Evolutionary conservation across 2,797 vertebrate genomes (phyloP).

Genomic region (Rachycentron canadum): DNA sequence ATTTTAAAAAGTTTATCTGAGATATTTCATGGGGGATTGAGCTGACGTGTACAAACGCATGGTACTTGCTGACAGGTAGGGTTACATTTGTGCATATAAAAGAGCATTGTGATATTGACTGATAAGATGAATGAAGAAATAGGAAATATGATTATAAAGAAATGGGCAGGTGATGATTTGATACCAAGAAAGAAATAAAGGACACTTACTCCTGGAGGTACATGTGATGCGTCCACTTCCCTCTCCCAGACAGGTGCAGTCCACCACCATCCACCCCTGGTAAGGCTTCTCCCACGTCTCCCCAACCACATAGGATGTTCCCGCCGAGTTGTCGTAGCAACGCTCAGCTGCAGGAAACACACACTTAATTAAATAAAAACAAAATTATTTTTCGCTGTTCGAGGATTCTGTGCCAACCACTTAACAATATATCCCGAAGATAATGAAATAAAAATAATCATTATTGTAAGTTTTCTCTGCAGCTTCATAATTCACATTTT

Average conservation of each 20-base stretch:
- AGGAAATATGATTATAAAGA: not conserved
- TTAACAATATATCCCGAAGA: too few species aligned
- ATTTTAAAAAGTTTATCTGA: not conserved
- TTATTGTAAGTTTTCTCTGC: too few species aligned
- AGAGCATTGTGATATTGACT: not conserved
- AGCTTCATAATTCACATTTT: too few species aligned
- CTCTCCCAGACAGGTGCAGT: slow-evolving; percentile 97
- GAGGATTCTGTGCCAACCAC: too few species aligned
- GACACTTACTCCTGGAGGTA: slow-evolving; percentile 92
- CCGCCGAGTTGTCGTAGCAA: slow-evolving; percentile 92
- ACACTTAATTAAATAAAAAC: not conserved
- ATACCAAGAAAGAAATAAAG: not conserved
- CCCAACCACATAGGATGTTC: slow-evolving; percentile 92
- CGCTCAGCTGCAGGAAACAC: slow-evolving; percentile 88
- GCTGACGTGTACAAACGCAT: not conserved
- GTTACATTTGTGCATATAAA: not conserved
- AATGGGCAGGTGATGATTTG: not conserved
- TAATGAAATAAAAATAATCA: too few species aligned
- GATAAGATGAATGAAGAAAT: not conserved
- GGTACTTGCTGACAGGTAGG: not conserved
- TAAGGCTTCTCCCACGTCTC: slow-evolving; percentile 98
- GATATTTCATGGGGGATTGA: not conserved
- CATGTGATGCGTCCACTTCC: slow-evolving; percentile 97
- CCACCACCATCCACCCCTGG: slow-evolving; percentile 99
- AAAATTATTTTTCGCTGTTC: too few species aligned